phyloP scores from a whole-genome alignment of 2,888 invertebrate species.

The Iselma pallidipennis region DNA sequence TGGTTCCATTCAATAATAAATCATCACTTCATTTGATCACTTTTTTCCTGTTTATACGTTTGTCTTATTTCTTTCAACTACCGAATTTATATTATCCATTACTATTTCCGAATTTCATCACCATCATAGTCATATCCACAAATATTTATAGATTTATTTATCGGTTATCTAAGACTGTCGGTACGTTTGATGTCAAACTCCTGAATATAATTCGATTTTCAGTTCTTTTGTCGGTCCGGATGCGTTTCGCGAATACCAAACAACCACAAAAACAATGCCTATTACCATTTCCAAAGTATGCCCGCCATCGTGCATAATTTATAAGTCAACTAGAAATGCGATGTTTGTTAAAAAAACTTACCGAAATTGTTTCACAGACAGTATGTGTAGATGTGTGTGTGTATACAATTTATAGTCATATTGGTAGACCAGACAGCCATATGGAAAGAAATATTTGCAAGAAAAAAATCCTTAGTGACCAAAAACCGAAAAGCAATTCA shows the following conservation, averaged over 20 bases:
- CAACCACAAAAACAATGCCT: constrained; percentile 23
- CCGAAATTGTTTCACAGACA: constrained; percentile 12
- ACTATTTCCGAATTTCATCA: background rate
- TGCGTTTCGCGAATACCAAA: constrained; percentile 23
- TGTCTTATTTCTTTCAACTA: background rate
- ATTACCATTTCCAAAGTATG: constrained; percentile 21
- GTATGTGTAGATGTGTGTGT: constrained; percentile 4
- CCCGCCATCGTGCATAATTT: constrained; percentile 23
- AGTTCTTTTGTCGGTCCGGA: constrained; percentile 20
- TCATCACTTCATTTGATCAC: background rate
- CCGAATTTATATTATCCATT: no score
- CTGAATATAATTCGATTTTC: constrained; percentile 21
- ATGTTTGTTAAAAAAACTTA: constrained; percentile 7
- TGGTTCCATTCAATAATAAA: background rate
- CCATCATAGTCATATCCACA: background rate
- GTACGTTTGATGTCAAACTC: constrained; percentile 18
- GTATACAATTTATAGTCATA: constrained; percentile 3
- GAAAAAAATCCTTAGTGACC: background rate
- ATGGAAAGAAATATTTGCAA: background rate
- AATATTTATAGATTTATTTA: constrained; percentile 10
- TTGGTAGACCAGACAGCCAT: background rate
- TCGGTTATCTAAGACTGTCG: constrained; percentile 9
- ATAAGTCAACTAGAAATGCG: constrained; percentile 15
- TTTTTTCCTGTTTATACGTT: background rate
- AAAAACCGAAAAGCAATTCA: constrained; percentile 5